phyloP scores from a whole-genome alignment of 1,140 invertebrate genomes.

The Metopolophium dirhodum region DNA sequence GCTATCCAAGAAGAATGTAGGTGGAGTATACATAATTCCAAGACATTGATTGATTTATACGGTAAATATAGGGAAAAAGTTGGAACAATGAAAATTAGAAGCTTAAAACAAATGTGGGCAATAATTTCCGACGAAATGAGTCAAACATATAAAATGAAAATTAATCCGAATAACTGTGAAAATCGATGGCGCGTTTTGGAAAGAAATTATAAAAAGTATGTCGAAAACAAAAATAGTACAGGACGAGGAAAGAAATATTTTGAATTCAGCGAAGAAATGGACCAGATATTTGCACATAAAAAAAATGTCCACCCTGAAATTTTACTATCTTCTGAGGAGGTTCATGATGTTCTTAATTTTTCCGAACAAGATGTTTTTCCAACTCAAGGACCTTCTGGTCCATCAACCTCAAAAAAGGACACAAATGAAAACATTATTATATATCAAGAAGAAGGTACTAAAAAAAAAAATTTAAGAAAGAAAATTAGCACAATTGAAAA shows the following conservation, averaged over 20 bases:
- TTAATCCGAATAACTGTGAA: neutral
- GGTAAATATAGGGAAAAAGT: neutral
- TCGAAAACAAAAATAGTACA: neutral
- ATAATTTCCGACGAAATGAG: neutral
- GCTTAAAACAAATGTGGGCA: neutral
- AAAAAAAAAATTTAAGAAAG: no score
- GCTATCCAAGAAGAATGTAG: neutral
- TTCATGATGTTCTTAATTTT: neutral
- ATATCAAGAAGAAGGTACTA: no score
- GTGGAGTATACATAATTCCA: neutral
- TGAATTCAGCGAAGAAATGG: neutral
- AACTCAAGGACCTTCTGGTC: neutral
- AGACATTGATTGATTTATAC: neutral
- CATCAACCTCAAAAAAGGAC: neutral
- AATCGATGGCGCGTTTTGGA: neutral
- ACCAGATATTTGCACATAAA: neutral
- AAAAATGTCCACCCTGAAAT: conserved; percentile 9
- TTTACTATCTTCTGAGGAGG: neutral
- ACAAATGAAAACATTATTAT: no score
- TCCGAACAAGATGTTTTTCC: no score
- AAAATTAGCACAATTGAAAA: no score
- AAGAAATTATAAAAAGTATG: conserved; percentile 17
- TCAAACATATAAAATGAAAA: neutral
- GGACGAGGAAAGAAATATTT: neutral
- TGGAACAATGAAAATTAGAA: neutral